Evolutionary conservation across 2,113 vertebrate genomes (phyloP).

Genomic region (Cariama cristata): DNA sequence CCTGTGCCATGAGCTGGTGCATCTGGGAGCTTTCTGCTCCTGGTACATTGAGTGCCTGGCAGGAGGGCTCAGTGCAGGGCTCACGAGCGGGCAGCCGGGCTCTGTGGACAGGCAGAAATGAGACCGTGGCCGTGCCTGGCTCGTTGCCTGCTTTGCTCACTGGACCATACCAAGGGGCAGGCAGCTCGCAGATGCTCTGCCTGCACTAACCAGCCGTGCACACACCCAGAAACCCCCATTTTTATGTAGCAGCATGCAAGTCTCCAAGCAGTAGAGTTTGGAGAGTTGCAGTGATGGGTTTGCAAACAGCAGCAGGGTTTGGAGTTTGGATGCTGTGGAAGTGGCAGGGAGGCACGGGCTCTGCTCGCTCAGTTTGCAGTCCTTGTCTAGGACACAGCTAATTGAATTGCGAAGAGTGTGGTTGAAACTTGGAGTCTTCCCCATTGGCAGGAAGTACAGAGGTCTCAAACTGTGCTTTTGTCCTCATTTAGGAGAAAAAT

Average conservation of each 20-base stretch:
- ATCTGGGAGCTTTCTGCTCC: not conserved
- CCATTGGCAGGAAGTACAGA: constrained; percentile 12
- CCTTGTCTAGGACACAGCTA: not conserved
- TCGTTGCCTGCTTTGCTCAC: not conserved
- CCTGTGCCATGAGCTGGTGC: not conserved
- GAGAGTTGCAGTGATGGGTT: not conserved
- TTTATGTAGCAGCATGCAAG: fast-evolving
- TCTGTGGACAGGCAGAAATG: not conserved
- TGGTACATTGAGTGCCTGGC: fast-evolving
- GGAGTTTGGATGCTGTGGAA: not conserved
- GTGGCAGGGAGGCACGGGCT: not conserved
- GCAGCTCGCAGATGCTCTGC: not conserved
- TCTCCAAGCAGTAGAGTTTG: not conserved
- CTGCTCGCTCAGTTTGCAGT: fast-evolving
- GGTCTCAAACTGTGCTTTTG: constrained; percentile 36
- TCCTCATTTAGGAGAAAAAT: constrained; percentile 12
- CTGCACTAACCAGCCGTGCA: fast-evolving
- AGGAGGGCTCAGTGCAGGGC: not conserved
- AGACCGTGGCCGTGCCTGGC: not conserved
- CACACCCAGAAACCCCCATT: fast-evolving
- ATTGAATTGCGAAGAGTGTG: constrained; percentile 40
- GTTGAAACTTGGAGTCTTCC: constrained; percentile 43
- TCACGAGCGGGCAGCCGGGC: fast-evolving
- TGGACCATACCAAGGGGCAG: not conserved
- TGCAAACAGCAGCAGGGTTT: fast-evolving